These are phyloP conservation scores for Flexamia atlantica DNA, from an alignment of 2,888 invertebrate genomes.

Conservation along the genomic window DNA sequence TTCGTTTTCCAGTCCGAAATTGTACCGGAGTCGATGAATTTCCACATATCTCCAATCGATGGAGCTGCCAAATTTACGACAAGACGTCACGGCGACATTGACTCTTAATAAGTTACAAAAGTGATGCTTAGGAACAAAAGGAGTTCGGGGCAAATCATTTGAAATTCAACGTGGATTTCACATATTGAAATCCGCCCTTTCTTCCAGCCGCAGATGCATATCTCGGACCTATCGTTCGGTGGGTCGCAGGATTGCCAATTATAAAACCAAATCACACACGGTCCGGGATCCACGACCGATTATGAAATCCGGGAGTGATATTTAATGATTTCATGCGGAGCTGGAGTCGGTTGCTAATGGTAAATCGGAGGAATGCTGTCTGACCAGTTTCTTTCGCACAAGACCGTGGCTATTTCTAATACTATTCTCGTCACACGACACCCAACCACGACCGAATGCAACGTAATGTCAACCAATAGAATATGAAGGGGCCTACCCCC, in stretches of 20 bases:
- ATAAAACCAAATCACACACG: conserved; percentile 49
- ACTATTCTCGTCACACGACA: conserved; percentile 6
- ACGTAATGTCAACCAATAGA: neutral
- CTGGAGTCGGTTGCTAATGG: too few relatives aligned
- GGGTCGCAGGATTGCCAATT: conserved; percentile 28
- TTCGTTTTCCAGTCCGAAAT: too few relatives aligned
- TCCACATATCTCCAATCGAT: too few relatives aligned
- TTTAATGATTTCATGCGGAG: conserved; percentile 52
- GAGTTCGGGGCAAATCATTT: neutral
- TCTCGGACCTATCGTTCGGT: neutral
- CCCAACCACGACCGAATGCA: neutral
- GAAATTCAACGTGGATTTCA: neutral
- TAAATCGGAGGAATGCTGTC: conserved; percentile 30
- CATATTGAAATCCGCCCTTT: conserved; percentile 3
- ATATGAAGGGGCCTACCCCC: neutral
- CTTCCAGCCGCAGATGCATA: conserved; percentile 23
- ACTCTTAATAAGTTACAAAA: neutral
- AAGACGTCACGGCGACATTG: too few relatives aligned
- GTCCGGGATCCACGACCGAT: conserved; percentile 29
- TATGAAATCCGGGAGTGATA: conserved; percentile 48
- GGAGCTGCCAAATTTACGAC: too few relatives aligned
- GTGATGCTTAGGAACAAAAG: neutral
- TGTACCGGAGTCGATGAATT: too few relatives aligned
- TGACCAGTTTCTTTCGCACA: conserved; percentile 50
- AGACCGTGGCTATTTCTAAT: conserved; percentile 25